phyloP scores from a whole-genome alignment of 2,113 vertebrate genomes.

The Archocentrus centrarchus region DNA sequence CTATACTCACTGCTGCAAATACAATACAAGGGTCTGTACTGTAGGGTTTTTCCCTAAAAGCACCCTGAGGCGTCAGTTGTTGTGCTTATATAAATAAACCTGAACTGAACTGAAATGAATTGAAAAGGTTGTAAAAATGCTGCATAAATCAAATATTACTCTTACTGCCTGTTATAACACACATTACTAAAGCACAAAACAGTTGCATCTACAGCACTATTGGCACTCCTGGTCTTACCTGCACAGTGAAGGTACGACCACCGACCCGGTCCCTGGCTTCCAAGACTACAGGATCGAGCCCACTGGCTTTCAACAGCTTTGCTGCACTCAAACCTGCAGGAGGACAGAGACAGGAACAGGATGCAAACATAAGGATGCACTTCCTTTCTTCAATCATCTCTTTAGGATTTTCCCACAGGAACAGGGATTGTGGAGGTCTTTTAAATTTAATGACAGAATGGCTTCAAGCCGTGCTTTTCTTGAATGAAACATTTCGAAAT shows the following conservation, averaged over 20 bases:
- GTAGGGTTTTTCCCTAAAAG: too few species aligned
- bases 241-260: slow-evolving; percentile 92
- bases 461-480: neutral
- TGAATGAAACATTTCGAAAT: neutral
- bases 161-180: neutral
- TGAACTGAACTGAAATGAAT: neutral
- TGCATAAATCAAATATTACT: neutral
- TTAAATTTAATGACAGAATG: neutral
- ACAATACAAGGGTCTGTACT: too few species aligned
- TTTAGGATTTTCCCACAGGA: neutral
- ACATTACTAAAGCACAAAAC: neutral
- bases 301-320: slow-evolving; percentile 89
- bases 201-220: neutral
- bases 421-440: neutral
- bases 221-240: slow-evolving; percentile 78
- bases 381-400: neutral
- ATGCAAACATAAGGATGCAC: neutral
- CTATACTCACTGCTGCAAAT: too few species aligned
- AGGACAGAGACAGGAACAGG: neutral
- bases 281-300: slow-evolving; percentile 88
- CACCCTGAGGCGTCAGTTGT: too few species aligned
- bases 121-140: neutral
- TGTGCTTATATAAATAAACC: too few species aligned
- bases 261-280: slow-evolving; percentile 95
- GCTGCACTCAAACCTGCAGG: slow-evolving; percentile 91